Evolutionary conservation across 2,797 vertebrate genomes (phyloP).

Genomic region (Parambassis ranga): DNA sequence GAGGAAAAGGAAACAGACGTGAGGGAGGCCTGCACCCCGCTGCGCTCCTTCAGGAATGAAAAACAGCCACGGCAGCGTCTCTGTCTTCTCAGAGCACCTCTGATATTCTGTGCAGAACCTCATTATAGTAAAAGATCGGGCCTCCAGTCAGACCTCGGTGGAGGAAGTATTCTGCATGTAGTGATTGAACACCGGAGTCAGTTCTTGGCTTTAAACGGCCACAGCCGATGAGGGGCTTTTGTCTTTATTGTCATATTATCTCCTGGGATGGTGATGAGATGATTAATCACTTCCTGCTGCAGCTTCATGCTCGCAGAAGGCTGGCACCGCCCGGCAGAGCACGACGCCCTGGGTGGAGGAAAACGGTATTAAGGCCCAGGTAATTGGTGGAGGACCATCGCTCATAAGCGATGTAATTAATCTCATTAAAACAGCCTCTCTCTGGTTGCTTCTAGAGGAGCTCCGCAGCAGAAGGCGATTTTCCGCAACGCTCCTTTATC

Average conservation of each 20-base stretch:
- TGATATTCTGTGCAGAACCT: conserved; percentile 41
- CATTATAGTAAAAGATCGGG: conserved; percentile 45
- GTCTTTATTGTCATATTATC: conserved; percentile 72
- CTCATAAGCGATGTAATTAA: conserved; percentile 74
- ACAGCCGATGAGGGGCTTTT: conserved; percentile 63
- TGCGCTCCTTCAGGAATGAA: conserved; percentile 38
- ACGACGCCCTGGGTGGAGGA: conserved; percentile 52
- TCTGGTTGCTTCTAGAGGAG: conserved; percentile 36
- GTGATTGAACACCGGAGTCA: conserved; percentile 51
- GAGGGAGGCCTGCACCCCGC: conserved; percentile 44
- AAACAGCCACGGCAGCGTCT: conserved; percentile 17
- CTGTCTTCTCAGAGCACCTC: conserved; percentile 34
- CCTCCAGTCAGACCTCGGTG: conserved; percentile 33
- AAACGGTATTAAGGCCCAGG: conserved; percentile 70
- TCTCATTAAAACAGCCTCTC: conserved; percentile 67
- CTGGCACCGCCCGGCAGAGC: conserved; percentile 45
- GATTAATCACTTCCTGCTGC: conserved; percentile 69
- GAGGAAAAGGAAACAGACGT: conserved; percentile 57
- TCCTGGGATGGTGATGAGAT: conserved; percentile 64
- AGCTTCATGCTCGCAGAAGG: conserved; percentile 18
- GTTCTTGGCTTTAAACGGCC: conserved; percentile 56
- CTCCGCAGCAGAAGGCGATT: conserved; percentile 29
- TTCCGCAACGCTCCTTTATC: conserved; percentile 54
- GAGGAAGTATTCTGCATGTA: too few species aligned
- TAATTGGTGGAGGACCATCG: conserved; percentile 77